Evolutionary conservation across 2,888 invertebrate species (phyloP).

Genomic region (Tromatobia lineatoria): DNA sequence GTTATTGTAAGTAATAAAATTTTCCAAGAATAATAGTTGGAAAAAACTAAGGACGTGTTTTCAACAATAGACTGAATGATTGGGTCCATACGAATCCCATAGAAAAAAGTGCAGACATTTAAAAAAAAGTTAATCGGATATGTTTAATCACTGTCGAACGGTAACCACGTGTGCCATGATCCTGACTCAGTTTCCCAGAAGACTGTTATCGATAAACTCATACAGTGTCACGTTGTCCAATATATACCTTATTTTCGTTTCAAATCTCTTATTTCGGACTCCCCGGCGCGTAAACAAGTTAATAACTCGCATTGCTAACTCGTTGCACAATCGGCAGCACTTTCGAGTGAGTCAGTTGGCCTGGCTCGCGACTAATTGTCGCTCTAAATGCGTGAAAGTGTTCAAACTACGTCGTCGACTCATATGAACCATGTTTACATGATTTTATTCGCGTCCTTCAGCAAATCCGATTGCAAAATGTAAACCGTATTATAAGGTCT

Average conservation of each 20-base stretch:
- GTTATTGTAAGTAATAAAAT: background rate
- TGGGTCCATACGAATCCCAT: background rate
- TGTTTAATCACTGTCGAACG: background rate
- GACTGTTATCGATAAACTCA: conserved; percentile 20
- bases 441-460: background rate
- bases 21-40: too few relatives aligned
- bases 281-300: conserved; percentile 4
- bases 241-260: conserved; percentile 17
- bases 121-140: background rate
- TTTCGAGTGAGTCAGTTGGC: conserved; percentile 15
- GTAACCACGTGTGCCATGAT: background rate
- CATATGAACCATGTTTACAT: background rate
- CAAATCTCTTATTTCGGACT: background rate
- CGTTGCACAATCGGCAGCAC: conserved; percentile 6
- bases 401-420: background rate
- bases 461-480: background rate
- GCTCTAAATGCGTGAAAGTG: conserved; percentile 64
- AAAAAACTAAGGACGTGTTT: too few relatives aligned
- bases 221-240: background rate
- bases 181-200: background rate
- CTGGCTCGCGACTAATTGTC: conserved; percentile 36
- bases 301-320: conserved; percentile 25
- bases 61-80: background rate
- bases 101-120: background rate
- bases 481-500: too few relatives aligned